Conservation (phyloP, 2,888 invertebrate genomes). For the Nymphalis c-album region DNA sequence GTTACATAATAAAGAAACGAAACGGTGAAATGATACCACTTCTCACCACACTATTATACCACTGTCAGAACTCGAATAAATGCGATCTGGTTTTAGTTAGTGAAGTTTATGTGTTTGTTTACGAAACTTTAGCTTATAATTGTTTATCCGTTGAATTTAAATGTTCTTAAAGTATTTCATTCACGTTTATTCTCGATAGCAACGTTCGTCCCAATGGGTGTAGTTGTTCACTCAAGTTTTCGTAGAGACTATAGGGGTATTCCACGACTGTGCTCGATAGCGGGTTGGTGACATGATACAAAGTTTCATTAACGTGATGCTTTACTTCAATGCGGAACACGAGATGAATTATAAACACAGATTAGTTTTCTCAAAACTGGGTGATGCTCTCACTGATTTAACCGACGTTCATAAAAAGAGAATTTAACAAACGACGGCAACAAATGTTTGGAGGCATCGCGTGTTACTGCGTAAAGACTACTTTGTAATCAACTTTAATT, state of each 20-base stretch:
- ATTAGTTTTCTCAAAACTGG: background rate
- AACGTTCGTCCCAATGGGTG: no score
- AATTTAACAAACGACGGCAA: no score
- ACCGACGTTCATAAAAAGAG: no score
- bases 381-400: no score
- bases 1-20: conserved; percentile 23
- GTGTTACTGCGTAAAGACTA: background rate
- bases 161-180: no score
- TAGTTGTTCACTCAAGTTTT: no score
- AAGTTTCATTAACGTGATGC: no score
- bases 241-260: no score
- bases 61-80: background rate
- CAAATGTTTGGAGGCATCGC: no score
- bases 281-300: no score
- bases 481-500: background rate
- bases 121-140: background rate
- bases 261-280: no score
- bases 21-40: background rate
- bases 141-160: background rate
- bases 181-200: no score
- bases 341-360: background rate
- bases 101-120: conserved; percentile 1
- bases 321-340: background rate
- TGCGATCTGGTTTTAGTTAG: background rate
- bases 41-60: conserved; percentile 9